Evolutionary conservation across 1,140 invertebrate species (phyloP), one percentile per base, ranked within the genome.

Genomic region (Drosophila nigromelanica): DNA sequence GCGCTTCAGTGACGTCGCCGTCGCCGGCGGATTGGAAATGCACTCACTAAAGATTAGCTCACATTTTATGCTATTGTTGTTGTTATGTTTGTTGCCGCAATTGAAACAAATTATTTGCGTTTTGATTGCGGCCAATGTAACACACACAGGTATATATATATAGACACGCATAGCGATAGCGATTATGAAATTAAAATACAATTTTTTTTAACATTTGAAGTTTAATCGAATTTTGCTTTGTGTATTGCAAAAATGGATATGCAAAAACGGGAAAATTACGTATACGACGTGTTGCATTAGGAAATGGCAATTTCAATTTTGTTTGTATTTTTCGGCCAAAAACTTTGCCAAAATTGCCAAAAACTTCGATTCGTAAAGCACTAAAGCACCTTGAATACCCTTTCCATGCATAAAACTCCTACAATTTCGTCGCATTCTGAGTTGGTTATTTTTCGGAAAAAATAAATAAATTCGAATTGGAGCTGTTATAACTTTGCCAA

Each of bases 51-150:
- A 73, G 64, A 73, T 73, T 73, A 64, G 64, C 66, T 69, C 37
- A 73, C 43, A 61, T 68, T 59, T 60, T 43, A 40, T 51, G 37
- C 35, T 43, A 30, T 24, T 61, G 54, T 58, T 60, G 39, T 43
- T 60, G 30, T 79, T 78, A 75, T 62, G 67, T 45, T 21, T 45
- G 76, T 68, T 73, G 80, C 69, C 54, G 78, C 80, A 85, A 80
- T 80, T 75, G 80, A 42, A 86, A 80, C 78, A 86, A 81, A 75
- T 85, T 81, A 86, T 85, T 81, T 86, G 77, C 68, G 47, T 80
- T 80, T 83, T 76, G 76, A 80, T 69, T 63, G 63, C 39, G 55
- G 63, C 42, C 63, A 60, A 47, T 24, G 63, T 58, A 64, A 70
- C 6, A 30, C 5, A 43, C 55, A 64, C 15, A 68, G 12, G 54